Conservation (phyloP, 1,140 invertebrate species). For the Drosophila parabipectinata region DNA sequence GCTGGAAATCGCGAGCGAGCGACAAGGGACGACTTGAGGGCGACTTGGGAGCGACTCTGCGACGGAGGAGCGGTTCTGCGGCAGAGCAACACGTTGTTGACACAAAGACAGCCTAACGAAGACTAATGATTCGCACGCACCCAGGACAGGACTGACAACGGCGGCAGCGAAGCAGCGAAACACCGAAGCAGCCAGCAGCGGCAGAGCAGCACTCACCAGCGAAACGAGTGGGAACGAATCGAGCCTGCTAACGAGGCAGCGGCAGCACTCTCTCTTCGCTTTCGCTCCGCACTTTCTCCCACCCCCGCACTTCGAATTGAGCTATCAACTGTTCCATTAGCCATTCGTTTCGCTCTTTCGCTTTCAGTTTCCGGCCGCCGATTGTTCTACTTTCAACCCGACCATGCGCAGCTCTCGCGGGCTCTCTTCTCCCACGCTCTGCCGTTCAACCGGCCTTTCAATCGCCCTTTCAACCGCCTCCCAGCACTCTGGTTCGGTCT, state of each 20-base stretch:
- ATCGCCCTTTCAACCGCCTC: conserved; percentile 18
- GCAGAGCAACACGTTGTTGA: conserved; percentile 83
- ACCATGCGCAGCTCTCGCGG: conserved; percentile 40
- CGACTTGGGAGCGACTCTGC: neutral
- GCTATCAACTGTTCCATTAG: conserved; percentile 59
- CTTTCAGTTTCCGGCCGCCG: conserved; percentile 26
- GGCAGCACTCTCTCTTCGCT: conserved; percentile 4
- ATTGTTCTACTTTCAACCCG: conserved; percentile 31
- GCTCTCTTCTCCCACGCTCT: conserved; percentile 29
- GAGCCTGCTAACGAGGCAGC: conserved; percentile 35
- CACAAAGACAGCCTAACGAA: conserved; percentile 83
- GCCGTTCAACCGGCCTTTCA: conserved; percentile 45
- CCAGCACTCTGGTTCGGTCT: neutral
- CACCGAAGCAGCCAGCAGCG: neutral
- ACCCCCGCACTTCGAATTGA: conserved; percentile 55
- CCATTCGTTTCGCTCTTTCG: conserved; percentile 17
- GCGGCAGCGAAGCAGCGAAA: conserved; percentile 1
- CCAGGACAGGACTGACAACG: conserved; percentile 33
- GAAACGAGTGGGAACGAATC: conserved; percentile 20
- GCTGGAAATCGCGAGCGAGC: conserved; percentile 6
- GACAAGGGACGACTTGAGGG: neutral
- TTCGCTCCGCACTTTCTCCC: conserved; percentile 6
- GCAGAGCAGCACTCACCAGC: conserved; percentile 6
- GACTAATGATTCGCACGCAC: conserved; percentile 69
- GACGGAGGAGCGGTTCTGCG: neutral